Base-by-base conservation (phyloP, 2,888 invertebrate species). In the Tenthredo notha region DNA sequence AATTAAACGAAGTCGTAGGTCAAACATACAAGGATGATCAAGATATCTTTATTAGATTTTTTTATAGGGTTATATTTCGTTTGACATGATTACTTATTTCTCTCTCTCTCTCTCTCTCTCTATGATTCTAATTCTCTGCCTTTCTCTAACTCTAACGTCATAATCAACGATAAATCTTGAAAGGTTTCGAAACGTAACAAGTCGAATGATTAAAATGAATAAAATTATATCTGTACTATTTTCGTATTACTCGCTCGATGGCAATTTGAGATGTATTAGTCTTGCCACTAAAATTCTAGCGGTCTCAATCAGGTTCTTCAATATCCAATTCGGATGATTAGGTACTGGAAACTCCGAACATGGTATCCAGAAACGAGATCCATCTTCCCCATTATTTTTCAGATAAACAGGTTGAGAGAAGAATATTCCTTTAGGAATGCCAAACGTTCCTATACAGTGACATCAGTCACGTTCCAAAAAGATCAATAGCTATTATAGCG, bases 381-480 rank as follows among this genome's bases (percentile, higher is more conserved):
- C 84, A 86, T 90, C 87, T 75, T 85, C 77, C 7, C 85, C 75
- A 5, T 84, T 85, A 47, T 85, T 70, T 85, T 87, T 86, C 12
- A 90, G 85, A 86, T 86, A 70, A 2, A 88, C 94, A 7, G 95
- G 95, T 91, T 96, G 95, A 0, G 95, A 95, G 92, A 95, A 95
- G 74, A 94, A 91, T 10, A 95, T 93, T 72, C 94, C 92, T 86
- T 94, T 93, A 2, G 94, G 93, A 86, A 96, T 93, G 80, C 94
- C 95, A 91, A 95, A 95, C 15, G 94, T 91, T 58, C 95, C 95
- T 95, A 61, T 40, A 0, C 25, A 61, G 54, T 9, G 6, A 12
- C 61, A 33, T 33, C 29, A 61, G 25, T 61, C 61, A 25, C 10
- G 12, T 10, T 25, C 25, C 61, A 25, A 12, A 61, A 77, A 1